Percentiles rank a stretch among this genome's conserved stretches.
These are phyloP conservation scores for Corythoichthys haematopterus DNA, from an alignment of 2,113 vertebrate species.

Conservation along the genomic window DNA sequence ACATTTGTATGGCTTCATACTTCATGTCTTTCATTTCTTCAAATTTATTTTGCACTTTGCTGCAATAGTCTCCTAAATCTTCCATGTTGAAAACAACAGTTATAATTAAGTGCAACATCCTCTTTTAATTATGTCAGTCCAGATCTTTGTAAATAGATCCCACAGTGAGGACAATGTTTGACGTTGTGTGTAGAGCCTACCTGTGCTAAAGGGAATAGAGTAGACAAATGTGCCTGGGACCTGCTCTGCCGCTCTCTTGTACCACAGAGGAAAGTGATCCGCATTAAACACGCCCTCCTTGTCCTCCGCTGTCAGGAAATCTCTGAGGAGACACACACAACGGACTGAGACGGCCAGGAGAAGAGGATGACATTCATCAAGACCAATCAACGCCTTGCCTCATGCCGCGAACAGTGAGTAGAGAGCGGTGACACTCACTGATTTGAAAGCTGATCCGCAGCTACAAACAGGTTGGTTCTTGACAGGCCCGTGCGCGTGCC, in stretches of 20 bases:
- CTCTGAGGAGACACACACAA: slow-evolving; percentile 76
- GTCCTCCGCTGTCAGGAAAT: slow-evolving; percentile 91
- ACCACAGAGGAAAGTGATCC: slow-evolving; percentile 98
- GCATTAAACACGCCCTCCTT: slow-evolving; percentile 96
- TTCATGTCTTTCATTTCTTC: too few relatives aligned
- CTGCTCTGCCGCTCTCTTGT: slow-evolving; percentile 93
- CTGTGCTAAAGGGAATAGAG: slow-evolving; percentile 92
- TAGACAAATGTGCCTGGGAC: slow-evolving; percentile 94
- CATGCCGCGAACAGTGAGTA: slow-evolving; percentile 21
- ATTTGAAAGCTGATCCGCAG: slow-evolving; percentile 88
- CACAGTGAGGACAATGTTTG: background rate
- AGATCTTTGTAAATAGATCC: too few relatives aligned
- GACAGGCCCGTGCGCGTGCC: slow-evolving; percentile 92
- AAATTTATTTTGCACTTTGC: too few relatives aligned
- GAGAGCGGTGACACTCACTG: slow-evolving; percentile 75
- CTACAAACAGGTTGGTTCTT: slow-evolving; percentile 91
- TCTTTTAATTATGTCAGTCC: too few relatives aligned
- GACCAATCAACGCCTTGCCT: slow-evolving; percentile 10
- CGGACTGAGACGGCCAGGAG: slow-evolving; percentile 20
- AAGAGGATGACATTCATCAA: slow-evolving; percentile 63
- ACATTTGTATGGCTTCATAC: too few relatives aligned
- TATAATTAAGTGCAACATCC: too few relatives aligned
- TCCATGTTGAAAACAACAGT: too few relatives aligned
- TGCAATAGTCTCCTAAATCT: too few relatives aligned
- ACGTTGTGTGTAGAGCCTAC: slow-evolving; percentile 55